phyloP scores from a whole-genome alignment of 2,113 vertebrate genomes.

The Indicator maculatus region DNA sequence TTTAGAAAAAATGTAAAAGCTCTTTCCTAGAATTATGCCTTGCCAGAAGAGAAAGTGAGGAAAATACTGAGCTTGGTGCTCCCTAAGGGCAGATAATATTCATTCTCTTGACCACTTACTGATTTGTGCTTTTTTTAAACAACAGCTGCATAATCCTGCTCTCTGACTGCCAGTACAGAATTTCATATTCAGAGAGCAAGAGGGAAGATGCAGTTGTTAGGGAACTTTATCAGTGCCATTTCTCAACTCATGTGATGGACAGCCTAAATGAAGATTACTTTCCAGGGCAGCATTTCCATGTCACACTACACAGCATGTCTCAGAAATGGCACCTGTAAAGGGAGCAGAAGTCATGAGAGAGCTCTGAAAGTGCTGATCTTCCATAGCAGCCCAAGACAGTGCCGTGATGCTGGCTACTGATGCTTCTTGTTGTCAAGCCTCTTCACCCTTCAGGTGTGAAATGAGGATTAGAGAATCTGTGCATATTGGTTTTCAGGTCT shows the following conservation, averaged over 20 bases:
- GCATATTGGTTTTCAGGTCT: slow-evolving; percentile 75
- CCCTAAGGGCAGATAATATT: neutral
- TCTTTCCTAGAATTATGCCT: neutral
- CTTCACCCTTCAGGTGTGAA: slow-evolving; percentile 75
- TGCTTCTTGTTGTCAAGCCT: slow-evolving; percentile 61
- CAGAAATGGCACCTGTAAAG: slow-evolving; percentile 27
- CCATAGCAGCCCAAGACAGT: neutral
- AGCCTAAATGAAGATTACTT: neutral
- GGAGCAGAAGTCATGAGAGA: slow-evolving; percentile 12
- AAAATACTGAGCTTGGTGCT: neutral
- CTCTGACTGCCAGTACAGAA: neutral
- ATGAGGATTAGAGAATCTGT: slow-evolving; percentile 77
- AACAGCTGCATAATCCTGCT: neutral
- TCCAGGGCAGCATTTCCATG: neutral
- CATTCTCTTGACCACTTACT: neutral
- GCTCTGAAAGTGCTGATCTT: neutral
- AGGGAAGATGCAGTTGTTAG: neutral
- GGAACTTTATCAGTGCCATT: neutral
- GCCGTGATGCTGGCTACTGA: slow-evolving; percentile 21
- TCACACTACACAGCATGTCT: neutral
- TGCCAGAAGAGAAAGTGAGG: neutral
- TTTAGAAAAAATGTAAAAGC: neutral
- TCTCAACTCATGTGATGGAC: neutral
- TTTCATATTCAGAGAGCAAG: neutral
- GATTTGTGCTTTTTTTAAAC: neutral